Evolutionary conservation across 2,797 vertebrate genomes (phyloP).

Genomic region (Epinephelus coioides): DNA sequence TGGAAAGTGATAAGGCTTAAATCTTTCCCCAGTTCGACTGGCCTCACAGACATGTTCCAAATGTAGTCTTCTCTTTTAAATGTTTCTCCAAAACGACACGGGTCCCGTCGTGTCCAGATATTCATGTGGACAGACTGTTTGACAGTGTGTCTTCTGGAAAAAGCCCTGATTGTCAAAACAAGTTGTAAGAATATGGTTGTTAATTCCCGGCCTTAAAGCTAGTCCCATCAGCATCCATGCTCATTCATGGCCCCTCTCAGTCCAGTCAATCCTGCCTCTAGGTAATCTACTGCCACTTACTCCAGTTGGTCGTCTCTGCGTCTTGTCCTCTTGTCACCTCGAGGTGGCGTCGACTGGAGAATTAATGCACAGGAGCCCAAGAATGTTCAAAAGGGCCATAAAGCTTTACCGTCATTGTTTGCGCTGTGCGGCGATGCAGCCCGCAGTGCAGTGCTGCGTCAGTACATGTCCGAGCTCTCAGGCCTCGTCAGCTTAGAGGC

Average conservation of each 20-base stretch:
- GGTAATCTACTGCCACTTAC: conserved; percentile 21
- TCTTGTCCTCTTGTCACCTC: conserved; percentile 29
- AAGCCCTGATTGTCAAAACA: conserved; percentile 87
- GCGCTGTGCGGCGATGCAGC: conserved; percentile 10
- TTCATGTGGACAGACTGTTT: conserved; percentile 39
- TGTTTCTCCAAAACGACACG: background rate
- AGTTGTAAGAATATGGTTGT: conserved; percentile 61
- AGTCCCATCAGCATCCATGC: conserved; percentile 37
- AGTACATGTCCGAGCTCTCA: conserved; percentile 21
- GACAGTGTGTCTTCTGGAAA: conserved; percentile 53
- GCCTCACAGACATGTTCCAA: conserved; percentile 32
- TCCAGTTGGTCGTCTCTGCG: conserved; percentile 19
- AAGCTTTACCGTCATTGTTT: conserved; percentile 66
- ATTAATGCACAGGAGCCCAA: conserved; percentile 52
- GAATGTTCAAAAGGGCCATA: conserved; percentile 51
- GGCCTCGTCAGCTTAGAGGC: conserved; percentile 36
- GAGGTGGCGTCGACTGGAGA: conserved; percentile 51
- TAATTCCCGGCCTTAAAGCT: conserved; percentile 71
- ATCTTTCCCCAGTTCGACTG: conserved; percentile 69
- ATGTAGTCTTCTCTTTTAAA: conserved; percentile 19
- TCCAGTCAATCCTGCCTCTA: conserved; percentile 8
- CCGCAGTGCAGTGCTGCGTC: conserved; percentile 18
- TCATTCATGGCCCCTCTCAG: background rate
- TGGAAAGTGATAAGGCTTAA: conserved; percentile 82
- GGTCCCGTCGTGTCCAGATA: conserved; percentile 25